These are phyloP conservation scores for Mycetomoellerius zeteki DNA, from an alignment of 1,140 invertebrate species.

Conservation along the genomic window DNA sequence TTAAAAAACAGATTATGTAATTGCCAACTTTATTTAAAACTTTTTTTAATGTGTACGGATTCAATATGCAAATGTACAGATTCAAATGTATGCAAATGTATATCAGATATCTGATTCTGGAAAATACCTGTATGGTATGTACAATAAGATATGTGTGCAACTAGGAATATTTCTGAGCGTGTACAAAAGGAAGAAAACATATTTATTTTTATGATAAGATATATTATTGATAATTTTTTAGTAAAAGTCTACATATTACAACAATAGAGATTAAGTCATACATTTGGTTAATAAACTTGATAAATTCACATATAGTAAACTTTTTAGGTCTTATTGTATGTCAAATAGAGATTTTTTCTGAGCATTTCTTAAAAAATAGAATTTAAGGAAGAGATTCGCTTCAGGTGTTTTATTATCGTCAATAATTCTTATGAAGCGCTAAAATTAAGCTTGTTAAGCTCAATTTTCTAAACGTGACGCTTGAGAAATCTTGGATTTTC, in stretches of 20 bases:
- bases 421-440: neutral
- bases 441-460: neutral
- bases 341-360: neutral
- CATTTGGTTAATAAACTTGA: neutral
- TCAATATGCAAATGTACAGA: too few species aligned
- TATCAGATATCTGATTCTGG: neutral
- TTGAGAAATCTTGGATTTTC: neutral
- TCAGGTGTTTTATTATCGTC: neutral
- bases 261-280: neutral
- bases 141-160: neutral
- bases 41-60: neutral
- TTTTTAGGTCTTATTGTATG: neutral
- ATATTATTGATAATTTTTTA: neutral
- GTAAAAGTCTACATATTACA: neutral
- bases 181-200: neutral
- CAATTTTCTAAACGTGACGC: neutral
- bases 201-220: neutral
- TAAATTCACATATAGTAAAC: conserved; percentile 12
- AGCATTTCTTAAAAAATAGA: neutral
- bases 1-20: neutral
- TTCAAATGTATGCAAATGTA: neutral
- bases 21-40: neutral
- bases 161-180: neutral
- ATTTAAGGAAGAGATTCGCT: neutral
- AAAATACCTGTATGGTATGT: neutral